phyloP scores from a whole-genome alignment of 2,888 invertebrate genomes.

The Nudaria mundana region DNA sequence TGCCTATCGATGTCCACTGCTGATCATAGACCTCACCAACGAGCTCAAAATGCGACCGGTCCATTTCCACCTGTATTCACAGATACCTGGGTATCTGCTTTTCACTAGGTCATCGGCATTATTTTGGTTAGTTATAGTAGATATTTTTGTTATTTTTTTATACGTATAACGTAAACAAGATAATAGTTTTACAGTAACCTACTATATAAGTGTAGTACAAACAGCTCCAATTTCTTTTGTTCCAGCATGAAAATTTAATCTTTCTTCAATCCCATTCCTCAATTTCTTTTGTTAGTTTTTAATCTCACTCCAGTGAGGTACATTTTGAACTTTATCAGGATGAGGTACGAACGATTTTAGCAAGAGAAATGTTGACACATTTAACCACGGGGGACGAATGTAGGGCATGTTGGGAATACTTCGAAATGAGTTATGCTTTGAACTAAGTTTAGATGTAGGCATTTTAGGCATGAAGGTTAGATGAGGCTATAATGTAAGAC shows the following conservation, averaged over 20 bases:
- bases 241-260: constrained; percentile 23
- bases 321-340: constrained; percentile 10
- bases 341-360: constrained; percentile 10
- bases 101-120: no score
- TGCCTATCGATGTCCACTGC: no score
- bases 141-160: no score
- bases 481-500: no score
- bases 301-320: constrained; percentile 6
- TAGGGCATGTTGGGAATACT: constrained; percentile 17
- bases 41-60: no score
- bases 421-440: constrained; percentile 18
- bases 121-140: no score
- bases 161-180: no score
- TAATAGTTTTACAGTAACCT: no score
- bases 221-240: constrained; percentile 20
- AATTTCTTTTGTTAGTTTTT: constrained; percentile 28
- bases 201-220: no score
- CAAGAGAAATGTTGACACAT: constrained; percentile 12
- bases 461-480: background rate
- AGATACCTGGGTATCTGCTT: no score
- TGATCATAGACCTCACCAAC: no score
- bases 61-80: no score
- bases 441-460: constrained; percentile 2
- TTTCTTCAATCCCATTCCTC: constrained; percentile 23
- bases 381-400: constrained; percentile 19